Base-by-base conservation (phyloP, 2,113 vertebrate species). In the Apaloderma vittatum region DNA sequence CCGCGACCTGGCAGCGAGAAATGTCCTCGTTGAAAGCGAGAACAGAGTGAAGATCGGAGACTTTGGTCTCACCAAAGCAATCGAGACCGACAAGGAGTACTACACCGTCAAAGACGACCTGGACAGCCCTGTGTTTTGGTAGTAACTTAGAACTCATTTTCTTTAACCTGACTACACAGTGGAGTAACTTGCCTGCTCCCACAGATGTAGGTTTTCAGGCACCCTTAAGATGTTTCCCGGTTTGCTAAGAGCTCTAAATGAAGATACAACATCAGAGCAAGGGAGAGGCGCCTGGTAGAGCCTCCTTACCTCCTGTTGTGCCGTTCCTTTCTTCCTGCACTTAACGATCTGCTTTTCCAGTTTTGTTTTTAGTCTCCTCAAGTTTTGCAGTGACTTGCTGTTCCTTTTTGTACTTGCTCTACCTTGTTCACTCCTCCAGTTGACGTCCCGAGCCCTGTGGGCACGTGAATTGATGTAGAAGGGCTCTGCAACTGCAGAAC, bases 91-190 rank as follows among this genome's bases (percentile, higher is more conserved):
- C 2, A 99, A 99, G 94, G 99, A 99, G 16, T 99, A 99, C 95
- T 99, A 99, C 98, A 99, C 98, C 0, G 99, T 99, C 89, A 99
- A 99, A 81, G 99, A 99, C 0, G 99, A 99, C 81, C 98, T 98
- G 2, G 99, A 99, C 96, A 99, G 99, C 94, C 99, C 99, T 2
- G 99, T 99, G 5, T 99, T 99, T 94, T 99, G 99, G 99, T 99
- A 97, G 85, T 70, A 40, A 23, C 18, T 24, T 37, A 1, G 0
- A 45, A 6, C 34, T 34, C 6, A 0, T 24, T 59, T 9, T 7
- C 12, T 26, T 45, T 55, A 76, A 62, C 37, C 49, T 49, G 18
- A 3, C 49, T 15, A 27, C 16, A 67, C n/a, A 17, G 36, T 1
- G 1, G 17, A 32, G 1, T 37, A 17, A n/a, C 29, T 22, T 13